Evolutionary conservation across 2,888 invertebrate genomes (phyloP).

Genomic region (Drosophila fungiperda): DNA sequence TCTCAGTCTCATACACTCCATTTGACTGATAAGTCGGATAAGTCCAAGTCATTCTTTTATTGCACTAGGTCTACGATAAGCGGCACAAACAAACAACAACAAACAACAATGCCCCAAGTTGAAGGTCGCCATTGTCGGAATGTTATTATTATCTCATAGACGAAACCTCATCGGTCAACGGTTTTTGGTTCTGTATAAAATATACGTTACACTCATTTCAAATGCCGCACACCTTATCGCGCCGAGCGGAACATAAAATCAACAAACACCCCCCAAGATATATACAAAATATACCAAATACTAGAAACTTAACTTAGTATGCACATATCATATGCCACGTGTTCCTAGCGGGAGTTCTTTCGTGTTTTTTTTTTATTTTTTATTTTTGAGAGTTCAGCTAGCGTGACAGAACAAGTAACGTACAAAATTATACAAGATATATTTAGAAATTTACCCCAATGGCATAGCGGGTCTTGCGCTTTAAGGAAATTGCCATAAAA

Average conservation of each 20-base stretch:
- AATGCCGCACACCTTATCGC: slow-evolving; percentile 74
- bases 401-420: slow-evolving; percentile 73
- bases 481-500: slow-evolving; percentile 78
- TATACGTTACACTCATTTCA: slow-evolving; percentile 80
- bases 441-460: slow-evolving; percentile 20
- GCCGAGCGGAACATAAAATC: slow-evolving; percentile 60
- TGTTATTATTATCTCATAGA: slow-evolving; percentile 39
- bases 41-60: slow-evolving; percentile 31
- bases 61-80: slow-evolving; percentile 37
- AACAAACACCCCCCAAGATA: slow-evolving; percentile 57
- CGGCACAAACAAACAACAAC: slow-evolving; percentile 7
- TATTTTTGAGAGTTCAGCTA: slow-evolving; percentile 43
- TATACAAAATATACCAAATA: slow-evolving; percentile 30
- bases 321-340: slow-evolving; percentile 60
- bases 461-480: slow-evolving; percentile 24
- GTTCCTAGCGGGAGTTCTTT: slow-evolving; percentile 35
- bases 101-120: slow-evolving; percentile 36
- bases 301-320: slow-evolving; percentile 26
- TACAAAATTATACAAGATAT: slow-evolving; percentile 54
- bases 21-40: slow-evolving; percentile 46
- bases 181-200: slow-evolving; percentile 61
- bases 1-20: not conserved
- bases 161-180: slow-evolving; percentile 55
- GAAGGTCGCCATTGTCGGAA: slow-evolving; percentile 68
- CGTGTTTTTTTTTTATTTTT: not conserved